These are phyloP conservation scores for Lycocorax pyrrhopterus DNA, from an alignment of 2,113 vertebrate species.

Conservation along the genomic window DNA sequence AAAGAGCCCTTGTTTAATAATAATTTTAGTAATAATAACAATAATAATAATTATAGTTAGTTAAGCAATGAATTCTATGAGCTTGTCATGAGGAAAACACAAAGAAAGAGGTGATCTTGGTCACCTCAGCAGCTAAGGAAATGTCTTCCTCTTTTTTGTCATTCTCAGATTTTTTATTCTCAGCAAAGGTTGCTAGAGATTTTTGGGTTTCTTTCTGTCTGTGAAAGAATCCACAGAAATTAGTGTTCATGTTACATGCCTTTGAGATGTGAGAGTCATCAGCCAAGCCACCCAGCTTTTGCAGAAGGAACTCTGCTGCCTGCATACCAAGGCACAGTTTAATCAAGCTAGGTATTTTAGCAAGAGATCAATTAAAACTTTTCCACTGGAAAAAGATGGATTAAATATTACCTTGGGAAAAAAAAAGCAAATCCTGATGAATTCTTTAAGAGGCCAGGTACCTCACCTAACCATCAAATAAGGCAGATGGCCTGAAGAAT, in stretches of 20 bases:
- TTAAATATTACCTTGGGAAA: background rate
- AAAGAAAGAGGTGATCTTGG: background rate
- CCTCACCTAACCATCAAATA: background rate
- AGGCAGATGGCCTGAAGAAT: background rate
- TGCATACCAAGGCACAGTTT: background rate
- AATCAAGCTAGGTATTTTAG: background rate
- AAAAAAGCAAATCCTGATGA: background rate
- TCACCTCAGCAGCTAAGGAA: background rate
- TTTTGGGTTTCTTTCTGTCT: background rate
- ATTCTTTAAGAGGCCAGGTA: background rate
- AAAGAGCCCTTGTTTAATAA: background rate
- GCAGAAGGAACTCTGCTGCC: background rate
- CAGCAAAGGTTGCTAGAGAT: background rate
- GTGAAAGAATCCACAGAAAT: background rate
- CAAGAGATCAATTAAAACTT: background rate
- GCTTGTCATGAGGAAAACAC: background rate
- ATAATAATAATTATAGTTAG: background rate
- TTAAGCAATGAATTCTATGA: background rate
- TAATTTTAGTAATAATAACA: background rate
- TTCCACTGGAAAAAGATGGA: background rate
- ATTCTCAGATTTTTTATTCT: background rate
- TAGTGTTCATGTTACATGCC: fast-evolving
- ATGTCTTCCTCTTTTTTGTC: background rate
- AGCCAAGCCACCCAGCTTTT: background rate
- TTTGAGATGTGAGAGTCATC: background rate